These are phyloP conservation scores for Trachythela sp. DNA, from an alignment of 64 coral and sea anemone genomes.

Conservation along the genomic window DNA sequence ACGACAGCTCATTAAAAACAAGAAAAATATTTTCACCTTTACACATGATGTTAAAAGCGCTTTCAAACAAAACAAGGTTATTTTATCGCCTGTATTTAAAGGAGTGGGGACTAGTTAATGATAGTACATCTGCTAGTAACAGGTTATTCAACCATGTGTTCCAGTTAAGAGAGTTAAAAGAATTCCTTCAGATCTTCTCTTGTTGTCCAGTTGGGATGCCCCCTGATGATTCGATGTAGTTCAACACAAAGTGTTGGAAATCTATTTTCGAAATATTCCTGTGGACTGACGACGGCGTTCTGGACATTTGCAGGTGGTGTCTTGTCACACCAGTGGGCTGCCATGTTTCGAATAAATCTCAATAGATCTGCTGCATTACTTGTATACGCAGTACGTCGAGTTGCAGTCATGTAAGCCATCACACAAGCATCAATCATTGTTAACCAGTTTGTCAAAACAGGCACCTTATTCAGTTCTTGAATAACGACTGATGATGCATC, in stretches of 20 bases:
- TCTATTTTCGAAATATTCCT: not conserved
- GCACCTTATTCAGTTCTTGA: no score
- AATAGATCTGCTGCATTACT: not conserved
- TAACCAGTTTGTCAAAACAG: not conserved
- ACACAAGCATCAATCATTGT: not conserved
- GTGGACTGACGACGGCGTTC: not conserved
- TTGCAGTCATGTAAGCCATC: not conserved
- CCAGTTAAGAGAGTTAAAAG: no score
- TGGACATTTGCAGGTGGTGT: not conserved
- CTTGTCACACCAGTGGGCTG: not conserved
- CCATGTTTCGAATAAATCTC: not conserved
- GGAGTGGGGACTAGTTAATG: no score
- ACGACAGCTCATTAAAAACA: no score
- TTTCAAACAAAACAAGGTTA: no score
- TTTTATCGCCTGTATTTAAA: no score
- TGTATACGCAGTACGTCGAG: not conserved
- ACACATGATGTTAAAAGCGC: no score
- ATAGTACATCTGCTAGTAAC: no score
- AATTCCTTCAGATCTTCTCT: not conserved
- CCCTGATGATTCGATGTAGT: not conserved
- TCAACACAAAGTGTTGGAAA: not conserved
- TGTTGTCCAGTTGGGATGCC: not conserved
- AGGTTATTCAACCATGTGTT: no score
- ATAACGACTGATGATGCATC: not conserved
- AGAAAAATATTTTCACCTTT: no score